Base-by-base conservation (phyloP, 2,113 vertebrate species). In the Tamias sibiricus region DNA sequence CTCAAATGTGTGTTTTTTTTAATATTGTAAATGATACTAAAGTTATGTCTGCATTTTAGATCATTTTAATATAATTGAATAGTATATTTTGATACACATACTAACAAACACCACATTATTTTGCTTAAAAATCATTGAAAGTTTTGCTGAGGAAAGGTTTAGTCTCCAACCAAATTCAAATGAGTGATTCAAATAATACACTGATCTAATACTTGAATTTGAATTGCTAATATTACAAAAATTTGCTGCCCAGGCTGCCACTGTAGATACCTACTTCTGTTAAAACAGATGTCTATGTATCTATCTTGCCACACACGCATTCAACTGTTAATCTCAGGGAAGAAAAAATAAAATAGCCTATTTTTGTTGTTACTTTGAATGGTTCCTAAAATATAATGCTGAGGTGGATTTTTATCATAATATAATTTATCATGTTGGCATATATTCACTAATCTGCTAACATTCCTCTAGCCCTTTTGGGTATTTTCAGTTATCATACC, bases 161-260 rank as follows among this genome's bases (percentile, higher is more conserved):
- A 92, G 71, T 93, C 88, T 97, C 81, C 16, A 30, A 97, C 62
- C 24, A 62, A 97, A 95, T 40, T 14, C 37, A 87, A 57, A 85
- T 97, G 94, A 98, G 96, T 96, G 94, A 98, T 97, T 98, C 66
- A 96, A 98, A 87, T 94, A 92, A 59, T 80, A 93, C 57, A 40
- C 64, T 87, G 94, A 92, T 97, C 80, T 96, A 81, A 98, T 96
- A 93, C 62, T 83, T 97, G 66, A 35, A 97, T 98, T 96, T 98
- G 95, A 98, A 98, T 98, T 98, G 95, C 96, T 98, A 97, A 98
- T 97, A 97, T 86, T 94, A 95, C 94, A 74, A 79, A 97, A 93
- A 93, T 84, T 83, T 97, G 9, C 87, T 98, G 59, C 52, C 94
- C 19, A 37, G 76, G 35, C 64, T 97, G 90, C 93, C 75, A 64